These are phyloP conservation scores for Furcifer pardalis DNA, from an alignment of 2,797 vertebrate species.

Conservation along the genomic window DNA sequence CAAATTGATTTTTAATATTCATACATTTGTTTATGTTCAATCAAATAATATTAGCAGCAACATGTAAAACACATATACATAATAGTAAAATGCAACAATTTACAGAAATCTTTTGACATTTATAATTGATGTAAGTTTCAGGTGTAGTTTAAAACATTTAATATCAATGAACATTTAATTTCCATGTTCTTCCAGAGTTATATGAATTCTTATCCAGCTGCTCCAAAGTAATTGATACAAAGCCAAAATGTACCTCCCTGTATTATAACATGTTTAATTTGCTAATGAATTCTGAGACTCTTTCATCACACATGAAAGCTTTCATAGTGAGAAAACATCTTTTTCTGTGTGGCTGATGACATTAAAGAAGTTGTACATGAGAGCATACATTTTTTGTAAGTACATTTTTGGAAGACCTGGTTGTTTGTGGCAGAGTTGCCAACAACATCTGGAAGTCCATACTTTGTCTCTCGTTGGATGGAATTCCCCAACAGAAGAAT, in stretches of 20 bases:
- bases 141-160: conserved; percentile 63
- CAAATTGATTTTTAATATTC: conserved; percentile 19
- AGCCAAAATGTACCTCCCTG: conserved; percentile 81
- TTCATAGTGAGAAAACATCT: conserved; percentile 78
- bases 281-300: conserved; percentile 85
- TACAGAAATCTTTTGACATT: conserved; percentile 67
- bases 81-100: conserved; percentile 44
- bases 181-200: conserved; percentile 76
- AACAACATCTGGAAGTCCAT: background rate
- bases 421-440: conserved; percentile 35
- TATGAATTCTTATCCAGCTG: conserved; percentile 82
- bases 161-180: conserved; percentile 76
- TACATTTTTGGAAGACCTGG: conserved; percentile 44
- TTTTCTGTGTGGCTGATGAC: conserved; percentile 82
- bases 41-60: conserved; percentile 6
- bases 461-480: background rate
- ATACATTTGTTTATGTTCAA: conserved; percentile 12
- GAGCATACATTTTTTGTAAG: conserved; percentile 70
- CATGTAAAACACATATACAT: conserved; percentile 1
- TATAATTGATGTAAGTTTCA: conserved; percentile 77
- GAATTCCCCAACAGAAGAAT: background rate
- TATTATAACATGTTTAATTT: conserved; percentile 83
- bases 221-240: conserved; percentile 81
- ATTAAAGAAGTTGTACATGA: conserved; percentile 75
- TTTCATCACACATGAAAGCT: conserved; percentile 84